These are phyloP conservation scores for Chiroxiphia lanceolata DNA, from an alignment of 2,797 vertebrate genomes.

Conservation along the genomic window DNA sequence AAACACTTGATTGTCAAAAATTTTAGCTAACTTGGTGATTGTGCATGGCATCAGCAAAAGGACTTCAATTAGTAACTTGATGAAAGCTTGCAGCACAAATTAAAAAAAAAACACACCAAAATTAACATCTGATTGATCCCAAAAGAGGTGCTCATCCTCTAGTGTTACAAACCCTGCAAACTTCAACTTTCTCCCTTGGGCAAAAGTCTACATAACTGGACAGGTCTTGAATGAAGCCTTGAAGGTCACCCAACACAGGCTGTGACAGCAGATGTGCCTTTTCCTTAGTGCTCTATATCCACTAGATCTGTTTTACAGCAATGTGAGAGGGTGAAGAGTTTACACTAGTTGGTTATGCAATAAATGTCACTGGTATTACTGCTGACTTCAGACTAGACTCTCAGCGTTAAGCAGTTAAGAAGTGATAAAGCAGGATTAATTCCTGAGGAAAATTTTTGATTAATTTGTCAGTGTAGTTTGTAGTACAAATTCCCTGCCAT, in stretches of 20 bases:
- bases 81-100: not conserved
- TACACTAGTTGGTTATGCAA: constrained; percentile 36
- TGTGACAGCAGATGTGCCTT: not conserved
- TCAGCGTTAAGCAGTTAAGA: constrained; percentile 47
- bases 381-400: constrained; percentile 44
- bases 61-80: not conserved
- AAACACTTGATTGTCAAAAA: not conserved
- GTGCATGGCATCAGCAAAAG: not conserved
- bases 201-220: not conserved
- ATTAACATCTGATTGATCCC: not conserved
- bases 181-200: not conserved
- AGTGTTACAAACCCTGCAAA: not conserved
- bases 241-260: not conserved
- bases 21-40: not conserved
- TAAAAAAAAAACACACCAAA: not conserved
- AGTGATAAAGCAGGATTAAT: constrained; percentile 65
- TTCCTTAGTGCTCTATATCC: not conserved
- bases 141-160: not conserved
- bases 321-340: constrained; percentile 7
- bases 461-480: constrained; percentile 5
- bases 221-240: not conserved
- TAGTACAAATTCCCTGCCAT: constrained; percentile 9
- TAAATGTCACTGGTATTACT: constrained; percentile 49
- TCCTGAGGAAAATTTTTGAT: constrained; percentile 49
- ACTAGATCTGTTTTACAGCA: not conserved